phyloP scores from a whole-genome alignment of 2,888 invertebrate species.

The Holacanthella duospinosa region DNA sequence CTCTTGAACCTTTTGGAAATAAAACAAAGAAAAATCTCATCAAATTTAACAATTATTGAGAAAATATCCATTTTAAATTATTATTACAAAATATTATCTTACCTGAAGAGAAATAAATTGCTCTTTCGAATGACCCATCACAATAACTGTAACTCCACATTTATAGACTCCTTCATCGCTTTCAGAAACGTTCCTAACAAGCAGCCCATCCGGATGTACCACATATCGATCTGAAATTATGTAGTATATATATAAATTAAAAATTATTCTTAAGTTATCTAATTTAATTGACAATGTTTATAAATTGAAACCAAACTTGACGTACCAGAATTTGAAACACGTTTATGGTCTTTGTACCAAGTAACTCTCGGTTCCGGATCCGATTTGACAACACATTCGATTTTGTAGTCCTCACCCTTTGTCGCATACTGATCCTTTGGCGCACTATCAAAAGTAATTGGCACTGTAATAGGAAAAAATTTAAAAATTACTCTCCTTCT shows the following conservation, averaged over 20 bases:
- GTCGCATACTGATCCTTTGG: conserved; percentile 72
- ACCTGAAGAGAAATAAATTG: conserved; percentile 71
- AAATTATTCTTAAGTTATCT: background rate
- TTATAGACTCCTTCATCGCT: conserved; percentile 77
- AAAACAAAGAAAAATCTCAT: background rate
- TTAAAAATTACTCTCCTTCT: too few species aligned
- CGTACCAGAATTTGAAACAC: conserved; percentile 48
- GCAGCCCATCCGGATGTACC: conserved; percentile 60
- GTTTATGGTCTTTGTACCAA: conserved; percentile 69
- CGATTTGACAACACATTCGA: conserved; percentile 74
- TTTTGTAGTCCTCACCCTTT: conserved; percentile 60
- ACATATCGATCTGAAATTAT: conserved; percentile 55
- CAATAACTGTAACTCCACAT: conserved; percentile 72
- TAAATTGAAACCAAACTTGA: background rate
- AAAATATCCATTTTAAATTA: background rate
- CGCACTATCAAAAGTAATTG: conserved; percentile 76
- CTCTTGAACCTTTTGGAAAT: conserved; percentile 30
- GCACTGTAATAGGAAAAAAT: conserved; percentile 50
- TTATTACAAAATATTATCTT: too few species aligned
- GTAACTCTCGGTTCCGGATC: conserved; percentile 71
- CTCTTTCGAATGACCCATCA: conserved; percentile 66
- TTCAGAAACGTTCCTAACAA: conserved; percentile 65
- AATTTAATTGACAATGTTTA: background rate
- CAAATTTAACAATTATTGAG: background rate
- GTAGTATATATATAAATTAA: background rate